phyloP scores from a whole-genome alignment of 2,888 invertebrate genomes.

The Leistus spinibarbis region DNA sequence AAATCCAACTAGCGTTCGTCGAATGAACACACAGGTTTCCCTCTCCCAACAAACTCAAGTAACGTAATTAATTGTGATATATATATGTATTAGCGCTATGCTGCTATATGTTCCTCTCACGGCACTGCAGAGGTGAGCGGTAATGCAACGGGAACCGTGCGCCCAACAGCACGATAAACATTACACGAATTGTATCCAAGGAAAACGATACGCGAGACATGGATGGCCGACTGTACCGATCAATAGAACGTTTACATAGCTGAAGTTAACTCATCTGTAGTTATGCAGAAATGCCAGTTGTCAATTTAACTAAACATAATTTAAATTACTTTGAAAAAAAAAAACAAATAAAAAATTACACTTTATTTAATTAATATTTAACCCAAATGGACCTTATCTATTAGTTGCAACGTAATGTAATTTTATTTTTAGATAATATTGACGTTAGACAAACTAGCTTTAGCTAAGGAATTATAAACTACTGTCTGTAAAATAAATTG shows the following conservation, averaged over 20 bases:
- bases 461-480: too few species aligned
- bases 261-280: slow-evolving; percentile 27
- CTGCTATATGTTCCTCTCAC: neutral
- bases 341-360: neutral
- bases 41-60: neutral
- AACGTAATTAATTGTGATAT: slow-evolving; percentile 18
- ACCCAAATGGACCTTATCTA: too few species aligned
- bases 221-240: slow-evolving; percentile 17
- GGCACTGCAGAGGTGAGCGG: neutral
- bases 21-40: neutral
- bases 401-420: too few species aligned
- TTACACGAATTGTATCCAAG: neutral
- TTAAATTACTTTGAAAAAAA: neutral
- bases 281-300: slow-evolving; percentile 18
- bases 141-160: neutral
- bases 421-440: too few species aligned
- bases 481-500: too few species aligned
- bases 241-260: slow-evolving; percentile 26
- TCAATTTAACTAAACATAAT: slow-evolving; percentile 25
- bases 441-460: too few species aligned
- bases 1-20: neutral
- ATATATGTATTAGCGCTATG: slow-evolving; percentile 11
- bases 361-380: too few species aligned
- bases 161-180: too few species aligned
- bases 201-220: neutral